Percentiles rank a stretch among this genome's conserved stretches.
Conservation (phyloP, 2,888 invertebrate genomes). For the Capitulum mitella region DNA sequence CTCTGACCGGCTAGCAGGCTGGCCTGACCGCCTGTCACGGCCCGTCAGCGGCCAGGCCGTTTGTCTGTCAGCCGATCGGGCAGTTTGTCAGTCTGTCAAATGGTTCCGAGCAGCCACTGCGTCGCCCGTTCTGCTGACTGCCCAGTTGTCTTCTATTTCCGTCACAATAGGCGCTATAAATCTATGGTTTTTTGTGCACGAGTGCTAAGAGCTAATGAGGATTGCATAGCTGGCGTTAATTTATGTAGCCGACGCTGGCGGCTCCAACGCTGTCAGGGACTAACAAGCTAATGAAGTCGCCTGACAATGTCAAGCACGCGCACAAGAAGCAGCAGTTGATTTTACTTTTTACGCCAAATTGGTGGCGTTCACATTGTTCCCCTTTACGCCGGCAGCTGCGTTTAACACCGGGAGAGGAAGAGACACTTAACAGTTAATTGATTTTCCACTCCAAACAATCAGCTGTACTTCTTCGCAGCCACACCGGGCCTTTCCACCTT, state of each 20-base stretch:
- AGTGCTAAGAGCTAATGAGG: slow-evolving; percentile 22
- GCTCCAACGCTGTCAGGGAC: neutral
- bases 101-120: neutral
- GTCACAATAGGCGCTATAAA: slow-evolving; percentile 22
- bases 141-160: slow-evolving; percentile 17
- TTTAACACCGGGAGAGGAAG: no score
- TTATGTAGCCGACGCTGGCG: neutral
- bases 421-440: no score
- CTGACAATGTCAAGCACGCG: neutral
- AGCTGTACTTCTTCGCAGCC: no score
- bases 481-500: no score
- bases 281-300: slow-evolving; percentile 15
- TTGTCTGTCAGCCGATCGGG: neutral
- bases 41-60: neutral
- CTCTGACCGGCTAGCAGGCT: no score
- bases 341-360: slow-evolving; percentile 16
- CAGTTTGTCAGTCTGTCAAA: neutral
- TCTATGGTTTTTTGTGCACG: neutral
- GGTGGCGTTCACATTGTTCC: slow-evolving; percentile 12
- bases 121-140: neutral
- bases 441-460: no score
- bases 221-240: slow-evolving; percentile 17
- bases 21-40: neutral
- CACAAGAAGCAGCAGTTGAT: slow-evolving; percentile 10
- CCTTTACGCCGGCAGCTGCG: neutral